These are phyloP conservation scores for Lasioglossum figueresi DNA, from an alignment of 2,888 invertebrate genomes.

Conservation along the genomic window DNA sequence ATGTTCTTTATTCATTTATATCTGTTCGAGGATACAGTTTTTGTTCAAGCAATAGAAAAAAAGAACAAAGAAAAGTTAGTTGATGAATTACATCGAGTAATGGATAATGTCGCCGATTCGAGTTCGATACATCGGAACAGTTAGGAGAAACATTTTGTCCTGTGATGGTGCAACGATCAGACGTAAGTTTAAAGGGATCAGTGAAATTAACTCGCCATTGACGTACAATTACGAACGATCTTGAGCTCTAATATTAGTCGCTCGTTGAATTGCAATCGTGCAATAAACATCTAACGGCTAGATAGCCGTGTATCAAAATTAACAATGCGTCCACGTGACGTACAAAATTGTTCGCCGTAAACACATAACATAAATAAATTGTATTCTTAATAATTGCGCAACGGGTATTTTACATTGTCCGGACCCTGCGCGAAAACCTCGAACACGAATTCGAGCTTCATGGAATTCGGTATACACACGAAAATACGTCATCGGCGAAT, in stretches of 20 bases:
- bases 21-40: neutral
- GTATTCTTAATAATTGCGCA: neutral
- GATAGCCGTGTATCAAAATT: slow-evolving; percentile 45
- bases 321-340: slow-evolving; percentile 43
- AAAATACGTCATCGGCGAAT: neutral
- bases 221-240: slow-evolving; percentile 37
- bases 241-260: slow-evolving; percentile 60
- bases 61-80: neutral
- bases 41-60: neutral
- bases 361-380: slow-evolving; percentile 15
- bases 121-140: neutral
- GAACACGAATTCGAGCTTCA: neutral
- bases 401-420: neutral
- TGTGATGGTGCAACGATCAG: neutral
- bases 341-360: slow-evolving; percentile 11
- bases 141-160: neutral
- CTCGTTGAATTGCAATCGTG: slow-evolving; percentile 34
- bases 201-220: slow-evolving; percentile 25
- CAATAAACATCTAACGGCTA: slow-evolving; percentile 36
- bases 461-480: too few relatives aligned
- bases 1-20: neutral
- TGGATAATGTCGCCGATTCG: neutral
- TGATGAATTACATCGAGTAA: neutral
- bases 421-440: neutral
- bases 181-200: slow-evolving; percentile 8